Percentiles rank a stretch among this genome's conserved stretches.
Conservation (phyloP, 2,113 vertebrate genomes). For the Melanostigma gelatinosum region DNA sequence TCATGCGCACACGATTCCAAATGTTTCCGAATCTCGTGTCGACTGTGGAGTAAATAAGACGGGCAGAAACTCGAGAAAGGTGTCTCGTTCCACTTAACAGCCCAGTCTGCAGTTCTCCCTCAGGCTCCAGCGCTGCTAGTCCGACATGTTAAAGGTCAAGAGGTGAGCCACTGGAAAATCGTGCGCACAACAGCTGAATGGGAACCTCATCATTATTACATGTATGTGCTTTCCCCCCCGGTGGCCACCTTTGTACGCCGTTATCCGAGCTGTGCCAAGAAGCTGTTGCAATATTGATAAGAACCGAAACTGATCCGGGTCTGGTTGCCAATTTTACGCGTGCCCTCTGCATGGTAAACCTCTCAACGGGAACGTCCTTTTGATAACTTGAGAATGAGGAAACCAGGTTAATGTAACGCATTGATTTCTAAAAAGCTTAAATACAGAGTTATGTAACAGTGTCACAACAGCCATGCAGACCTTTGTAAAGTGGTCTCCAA, state of each 20-base stretch:
- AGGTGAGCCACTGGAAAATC: slow-evolving; percentile 81
- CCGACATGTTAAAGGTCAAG: slow-evolving; percentile 70
- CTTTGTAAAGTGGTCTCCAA: slow-evolving; percentile 56
- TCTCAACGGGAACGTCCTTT: slow-evolving; percentile 57
- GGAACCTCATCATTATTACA: slow-evolving; percentile 79
- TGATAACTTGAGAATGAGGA: slow-evolving; percentile 44
- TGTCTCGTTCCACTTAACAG: slow-evolving; percentile 30
- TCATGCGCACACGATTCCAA: not conserved
- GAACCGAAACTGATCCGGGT: slow-evolving; percentile 68
- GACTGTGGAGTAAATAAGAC: slow-evolving; percentile 33
- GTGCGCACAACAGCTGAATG: slow-evolving; percentile 77
- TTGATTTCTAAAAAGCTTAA: not conserved
- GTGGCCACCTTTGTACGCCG: slow-evolving; percentile 63
- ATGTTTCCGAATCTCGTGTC: not conserved
- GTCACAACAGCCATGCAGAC: slow-evolving; percentile 20
- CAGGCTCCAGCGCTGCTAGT: slow-evolving; percentile 12
- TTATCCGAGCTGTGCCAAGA: slow-evolving; percentile 72
- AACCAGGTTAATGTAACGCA: slow-evolving; percentile 41
- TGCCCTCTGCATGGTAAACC: slow-evolving; percentile 24
- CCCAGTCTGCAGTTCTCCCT: slow-evolving; percentile 2
- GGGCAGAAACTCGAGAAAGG: not conserved
- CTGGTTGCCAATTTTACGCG: slow-evolving; percentile 64
- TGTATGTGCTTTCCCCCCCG: slow-evolving; percentile 58
- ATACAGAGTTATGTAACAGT: slow-evolving; percentile 55
- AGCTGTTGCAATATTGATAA: slow-evolving; percentile 70